Evolutionary conservation across 2,888 invertebrate genomes (phyloP).

Genomic region (Scelioninae gen. 1): DNA sequence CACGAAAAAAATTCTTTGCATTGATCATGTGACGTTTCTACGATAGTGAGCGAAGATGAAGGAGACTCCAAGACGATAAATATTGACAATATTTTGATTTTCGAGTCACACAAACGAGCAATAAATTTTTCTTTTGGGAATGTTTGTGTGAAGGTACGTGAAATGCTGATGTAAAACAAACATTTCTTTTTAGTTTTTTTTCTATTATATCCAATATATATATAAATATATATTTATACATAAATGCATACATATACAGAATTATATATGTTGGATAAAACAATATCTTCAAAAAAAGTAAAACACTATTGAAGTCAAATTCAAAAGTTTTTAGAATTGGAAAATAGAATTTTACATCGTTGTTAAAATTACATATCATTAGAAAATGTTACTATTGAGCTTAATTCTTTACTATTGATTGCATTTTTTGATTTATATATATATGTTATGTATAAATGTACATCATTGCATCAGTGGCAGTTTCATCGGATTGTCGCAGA

Average conservation of each 20-base stretch:
- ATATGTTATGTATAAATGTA: constrained; percentile 33
- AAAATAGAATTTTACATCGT: constrained; percentile 53
- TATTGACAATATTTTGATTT: constrained; percentile 58
- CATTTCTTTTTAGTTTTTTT: not conserved
- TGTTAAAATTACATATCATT: constrained; percentile 66
- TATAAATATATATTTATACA: too few species aligned
- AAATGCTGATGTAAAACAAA: constrained; percentile 23
- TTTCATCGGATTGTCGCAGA: too few species aligned
- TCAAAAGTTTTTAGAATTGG: constrained; percentile 5
- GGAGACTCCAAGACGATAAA: constrained; percentile 22
- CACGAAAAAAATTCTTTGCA: constrained; percentile 32
- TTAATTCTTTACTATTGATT: constrained; percentile 25
- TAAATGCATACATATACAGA: too few species aligned
- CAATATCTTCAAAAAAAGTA: not conserved
- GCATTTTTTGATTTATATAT: constrained; percentile 50
- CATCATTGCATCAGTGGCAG: not conserved
- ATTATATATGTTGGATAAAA: not conserved
- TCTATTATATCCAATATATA: not conserved
- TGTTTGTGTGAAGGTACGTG: constrained; percentile 33
- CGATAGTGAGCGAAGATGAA: constrained; percentile 16
- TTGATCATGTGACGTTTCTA: constrained; percentile 25
- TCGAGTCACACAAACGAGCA: constrained; percentile 47
- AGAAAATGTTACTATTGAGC: constrained; percentile 55
- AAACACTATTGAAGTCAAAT: not conserved
- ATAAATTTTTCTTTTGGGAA: constrained; percentile 51